A percentile compares a stretch with the other conserved stretches of the same genome.
Evolutionary conservation across 2,888 invertebrate genomes (phyloP).

Genomic region (Xestia sexstrigata): DNA sequence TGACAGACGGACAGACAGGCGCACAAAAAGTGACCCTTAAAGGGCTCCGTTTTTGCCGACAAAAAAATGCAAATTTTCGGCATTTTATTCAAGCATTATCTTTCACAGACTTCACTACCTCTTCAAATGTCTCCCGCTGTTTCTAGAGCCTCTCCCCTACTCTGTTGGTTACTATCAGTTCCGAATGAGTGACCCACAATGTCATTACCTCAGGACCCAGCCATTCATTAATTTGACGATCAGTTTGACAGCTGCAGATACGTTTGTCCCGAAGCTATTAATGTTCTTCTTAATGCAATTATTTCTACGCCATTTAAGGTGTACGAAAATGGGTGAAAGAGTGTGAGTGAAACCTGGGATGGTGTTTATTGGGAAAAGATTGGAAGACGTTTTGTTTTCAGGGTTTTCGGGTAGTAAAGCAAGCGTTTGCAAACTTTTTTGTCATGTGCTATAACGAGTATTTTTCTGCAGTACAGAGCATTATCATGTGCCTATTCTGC

Average conservation of each 20-base stretch:
- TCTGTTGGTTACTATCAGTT: slow-evolving; percentile 80
- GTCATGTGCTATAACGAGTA: too few species aligned
- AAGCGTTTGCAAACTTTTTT: background rate
- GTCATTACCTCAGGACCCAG: slow-evolving; percentile 82
- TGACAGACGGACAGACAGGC: too few species aligned
- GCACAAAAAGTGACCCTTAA: too few species aligned
- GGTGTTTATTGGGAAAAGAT: slow-evolving; percentile 1
- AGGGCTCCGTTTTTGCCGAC: too few species aligned
- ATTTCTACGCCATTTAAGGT: slow-evolving; percentile 83
- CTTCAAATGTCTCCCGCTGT: slow-evolving; percentile 12
- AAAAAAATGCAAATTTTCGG: rapidly evolving
- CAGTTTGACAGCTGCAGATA: slow-evolving; percentile 83
- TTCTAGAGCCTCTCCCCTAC: slow-evolving; percentile 44
- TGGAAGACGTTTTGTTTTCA: background rate
- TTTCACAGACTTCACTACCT: background rate
- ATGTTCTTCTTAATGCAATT: slow-evolving; percentile 78
- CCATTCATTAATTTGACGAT: slow-evolving; percentile 85
- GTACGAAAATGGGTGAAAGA: slow-evolving; percentile 37
- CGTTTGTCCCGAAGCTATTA: slow-evolving; percentile 77
- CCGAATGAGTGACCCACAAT: slow-evolving; percentile 78
- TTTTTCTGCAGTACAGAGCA: background rate
- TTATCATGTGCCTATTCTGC: background rate
- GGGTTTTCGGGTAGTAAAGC: too few species aligned
- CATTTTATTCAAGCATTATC: background rate
- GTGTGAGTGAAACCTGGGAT: slow-evolving; percentile 1